Conservation (phyloP, 2,797 vertebrate species). For the Phylloscopus collybita region DNA sequence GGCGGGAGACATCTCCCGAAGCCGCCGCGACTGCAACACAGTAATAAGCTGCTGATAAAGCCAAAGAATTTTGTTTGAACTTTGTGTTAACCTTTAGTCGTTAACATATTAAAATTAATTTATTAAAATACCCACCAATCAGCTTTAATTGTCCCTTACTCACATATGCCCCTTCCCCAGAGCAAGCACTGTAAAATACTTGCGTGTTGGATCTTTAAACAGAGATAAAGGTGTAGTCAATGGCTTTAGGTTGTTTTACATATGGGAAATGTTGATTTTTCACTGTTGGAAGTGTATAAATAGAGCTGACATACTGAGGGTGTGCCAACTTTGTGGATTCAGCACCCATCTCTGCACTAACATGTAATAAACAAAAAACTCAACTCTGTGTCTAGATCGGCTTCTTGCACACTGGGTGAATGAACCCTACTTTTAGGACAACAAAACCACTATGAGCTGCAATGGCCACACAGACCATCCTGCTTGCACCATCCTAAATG, state of each 20-base stretch:
- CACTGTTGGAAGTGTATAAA: background rate
- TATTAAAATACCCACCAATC: background rate
- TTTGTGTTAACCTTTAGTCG: background rate
- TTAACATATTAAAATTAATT: background rate
- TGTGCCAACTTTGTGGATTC: background rate
- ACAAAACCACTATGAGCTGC: background rate
- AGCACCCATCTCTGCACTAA: background rate
- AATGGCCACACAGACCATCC: background rate
- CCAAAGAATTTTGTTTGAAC: background rate
- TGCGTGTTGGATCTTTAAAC: background rate
- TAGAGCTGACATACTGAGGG: background rate
- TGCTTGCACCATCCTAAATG: background rate
- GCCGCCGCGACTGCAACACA: too few relatives aligned
- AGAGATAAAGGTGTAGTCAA: background rate
- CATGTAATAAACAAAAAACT: background rate
- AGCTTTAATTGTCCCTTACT: background rate
- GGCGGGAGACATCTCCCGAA: too few relatives aligned
- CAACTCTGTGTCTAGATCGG: background rate
- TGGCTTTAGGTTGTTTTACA: background rate
- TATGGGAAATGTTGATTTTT: background rate
- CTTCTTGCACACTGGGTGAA: background rate
- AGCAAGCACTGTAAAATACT: background rate
- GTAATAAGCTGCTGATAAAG: background rate
- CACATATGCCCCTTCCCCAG: background rate
- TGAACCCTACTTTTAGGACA: background rate